Evolutionary conservation across 2,113 vertebrate species (phyloP), one percentile per base, ranked within the genome.

Genomic region (Centrocercus urophasianus): DNA sequence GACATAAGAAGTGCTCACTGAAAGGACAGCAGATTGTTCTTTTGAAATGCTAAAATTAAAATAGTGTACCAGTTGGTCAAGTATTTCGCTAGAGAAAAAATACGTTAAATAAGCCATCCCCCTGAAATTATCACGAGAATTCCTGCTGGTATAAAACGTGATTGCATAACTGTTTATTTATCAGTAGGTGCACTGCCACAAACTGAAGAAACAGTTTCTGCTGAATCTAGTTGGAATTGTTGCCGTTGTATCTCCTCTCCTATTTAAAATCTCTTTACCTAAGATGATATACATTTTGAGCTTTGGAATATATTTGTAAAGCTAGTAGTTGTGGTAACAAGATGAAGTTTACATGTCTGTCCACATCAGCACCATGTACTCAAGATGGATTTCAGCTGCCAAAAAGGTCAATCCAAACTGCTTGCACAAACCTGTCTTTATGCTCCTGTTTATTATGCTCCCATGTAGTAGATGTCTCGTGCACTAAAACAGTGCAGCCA

Each of bases 381-480:
- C 97, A 97, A 98, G 98, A 98, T 96, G 97, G 97, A 98, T 98
- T 96, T 98, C 97, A 98, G 98, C 98, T 98, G 98, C 98, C 98
- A 98, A 97, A 98, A 98, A 98, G 98, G 98, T 98, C 98, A 98
- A 97, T 96, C 96, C 95, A 98, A 96, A 97, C 97, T 97, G 97
- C 97, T 98, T 98, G 98, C 98, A 99, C 99, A 99, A 98, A 99
- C 99, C 98, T 98, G 97, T 98, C 99, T 99, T 99, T 99, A 99
- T 99, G 98, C 98, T 98, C 97, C 98, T 99, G 99, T 99, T 99
- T 99, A 99, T 99, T 99, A 99, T 99, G 98, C 97, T 98, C 98
- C 98, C 98, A 97, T 98, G 98, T 98, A 99, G 98, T 98, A 97
- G 98, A 98, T 98, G 98, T 98, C 98, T 98, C 95, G 98, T 98